Base-by-base conservation (phyloP, 2,113 vertebrate genomes). In the Rhea americana region DNA sequence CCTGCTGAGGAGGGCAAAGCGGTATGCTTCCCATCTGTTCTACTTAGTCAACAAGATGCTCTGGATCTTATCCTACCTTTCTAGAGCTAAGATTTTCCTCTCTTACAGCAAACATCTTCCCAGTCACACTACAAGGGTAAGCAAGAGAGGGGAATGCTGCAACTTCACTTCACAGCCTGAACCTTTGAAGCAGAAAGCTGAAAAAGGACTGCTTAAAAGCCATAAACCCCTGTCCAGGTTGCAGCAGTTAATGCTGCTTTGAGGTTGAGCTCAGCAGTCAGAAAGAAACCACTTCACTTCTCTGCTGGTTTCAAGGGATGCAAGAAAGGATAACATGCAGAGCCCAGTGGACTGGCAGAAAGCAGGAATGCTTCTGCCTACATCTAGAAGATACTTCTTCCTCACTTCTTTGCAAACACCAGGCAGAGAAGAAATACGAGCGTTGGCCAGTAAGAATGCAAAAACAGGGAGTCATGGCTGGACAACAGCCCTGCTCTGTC, bases 11-110 rank as follows among this genome's bases (percentile, higher is more conserved):
- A 92, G 75, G 78, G 77, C 85, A 87, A 74, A 79, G 90, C 21
- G 4, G 66, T 53, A 26, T 85, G 85, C 43, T 91, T 92, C 91
- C 93, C 95, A 96, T 96, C 96, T 97, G 87, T 81, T 97, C 89
- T 81, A 32, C 48, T 80, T 53, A 86, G 51, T 67, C 91, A 91
- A 74, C 83, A 88, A 94, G 93, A 96, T 65, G 67, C 78, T 94
- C 86, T 30, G 62, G 43, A 37, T 71, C 50, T 85, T 79, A 81
- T 51, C 56, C 67, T 77, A 67, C 77, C 48, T 82, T 96, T 94
- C 65, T 18, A 70, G 67, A 87, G 79, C 72, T 48, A 82, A 93
- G 96, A 89, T 43, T 22, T 71, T 91, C 50, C 61, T 79, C 58
- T 65, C 26, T 78, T 63, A 8, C 47, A 5, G 2, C 72, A 85